These are phyloP conservation scores for Epicampocera succincta DNA, from an alignment of 2,888 invertebrate species.

Conservation along the genomic window DNA sequence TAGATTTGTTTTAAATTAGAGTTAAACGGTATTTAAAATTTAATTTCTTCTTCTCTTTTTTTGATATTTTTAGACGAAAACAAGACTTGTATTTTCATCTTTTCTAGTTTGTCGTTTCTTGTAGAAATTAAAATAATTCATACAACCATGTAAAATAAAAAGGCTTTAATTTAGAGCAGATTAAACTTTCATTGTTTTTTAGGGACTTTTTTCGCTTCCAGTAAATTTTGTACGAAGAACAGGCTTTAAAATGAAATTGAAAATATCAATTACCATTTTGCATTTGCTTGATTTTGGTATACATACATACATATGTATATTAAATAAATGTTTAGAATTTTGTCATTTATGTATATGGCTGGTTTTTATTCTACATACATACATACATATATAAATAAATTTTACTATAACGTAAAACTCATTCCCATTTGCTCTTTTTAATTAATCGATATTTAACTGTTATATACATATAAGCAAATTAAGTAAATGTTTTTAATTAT, in stretches of 20 bases:
- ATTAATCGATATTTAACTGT: constrained; percentile 11
- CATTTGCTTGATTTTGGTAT: constrained; percentile 23
- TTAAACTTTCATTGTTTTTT: no score
- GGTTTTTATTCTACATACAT: no score
- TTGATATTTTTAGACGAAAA: no score
- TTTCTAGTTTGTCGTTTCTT: no score
- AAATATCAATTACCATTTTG: constrained; percentile 6
- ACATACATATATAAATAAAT: neutral
- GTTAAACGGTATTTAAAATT: no score
- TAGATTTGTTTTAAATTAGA: no score
- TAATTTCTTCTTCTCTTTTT: no score
- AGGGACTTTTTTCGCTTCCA: no score
- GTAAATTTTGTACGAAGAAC: neutral
- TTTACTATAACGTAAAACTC: neutral
- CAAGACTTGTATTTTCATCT: no score
- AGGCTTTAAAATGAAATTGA: neutral
- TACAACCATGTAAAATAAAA: no score
- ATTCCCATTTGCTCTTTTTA: constrained; percentile 15
- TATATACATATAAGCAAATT: neutral
- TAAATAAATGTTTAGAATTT: constrained; percentile 21
- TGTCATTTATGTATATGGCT: neutral
- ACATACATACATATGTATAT: neutral
- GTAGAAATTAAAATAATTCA: no score
- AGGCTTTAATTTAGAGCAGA: no score
- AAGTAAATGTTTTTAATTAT: constrained; percentile 4